A percentile compares a stretch with the other conserved stretches of the same genome.
Evolutionary conservation across 2,888 invertebrate species (phyloP).

Genomic region (Trachelus tabidus): DNA sequence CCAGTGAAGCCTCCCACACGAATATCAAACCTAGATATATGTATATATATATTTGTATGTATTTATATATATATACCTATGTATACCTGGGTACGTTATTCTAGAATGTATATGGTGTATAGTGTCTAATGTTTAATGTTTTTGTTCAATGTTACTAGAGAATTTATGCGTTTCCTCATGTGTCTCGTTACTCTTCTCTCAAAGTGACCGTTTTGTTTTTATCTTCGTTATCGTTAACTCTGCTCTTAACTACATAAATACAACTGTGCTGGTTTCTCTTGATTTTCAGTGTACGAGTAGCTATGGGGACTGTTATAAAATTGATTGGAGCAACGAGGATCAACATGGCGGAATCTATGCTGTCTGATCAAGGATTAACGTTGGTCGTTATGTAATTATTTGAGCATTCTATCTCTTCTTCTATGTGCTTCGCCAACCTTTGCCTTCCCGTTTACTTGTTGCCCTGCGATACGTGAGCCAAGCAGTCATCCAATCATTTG

Average conservation of each 20-base stretch:
- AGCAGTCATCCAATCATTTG: not conserved
- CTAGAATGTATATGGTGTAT: not conserved
- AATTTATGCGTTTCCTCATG: not conserved
- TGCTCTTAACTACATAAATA: not conserved
- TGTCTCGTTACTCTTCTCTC: not conserved
- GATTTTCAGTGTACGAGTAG: not conserved
- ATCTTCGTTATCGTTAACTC: not conserved
- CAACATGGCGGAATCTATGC: not conserved
- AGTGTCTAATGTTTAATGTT: not conserved
- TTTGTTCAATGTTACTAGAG: not conserved
- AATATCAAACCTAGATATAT: conserved; percentile 42
- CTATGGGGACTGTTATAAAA: not conserved
- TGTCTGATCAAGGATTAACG: not conserved
- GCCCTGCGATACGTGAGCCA: not conserved
- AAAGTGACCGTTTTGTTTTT: not conserved
- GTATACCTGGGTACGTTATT: conserved; percentile 11
- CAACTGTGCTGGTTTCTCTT: not conserved
- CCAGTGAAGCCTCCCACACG: conserved; percentile 39
- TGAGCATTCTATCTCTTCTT: conserved; percentile 3
- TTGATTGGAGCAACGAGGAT: not conserved
- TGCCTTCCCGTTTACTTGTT: not conserved
- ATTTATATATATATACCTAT: conserved; percentile 9
- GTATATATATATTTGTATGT: conserved; percentile 23
- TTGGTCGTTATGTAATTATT: conserved; percentile 1
- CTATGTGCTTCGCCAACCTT: not conserved